Percentiles rank a stretch among this genome's conserved stretches.
phyloP scores from a whole-genome alignment of 1,140 invertebrate genomes.

The Drosophila nigromelanica region DNA sequence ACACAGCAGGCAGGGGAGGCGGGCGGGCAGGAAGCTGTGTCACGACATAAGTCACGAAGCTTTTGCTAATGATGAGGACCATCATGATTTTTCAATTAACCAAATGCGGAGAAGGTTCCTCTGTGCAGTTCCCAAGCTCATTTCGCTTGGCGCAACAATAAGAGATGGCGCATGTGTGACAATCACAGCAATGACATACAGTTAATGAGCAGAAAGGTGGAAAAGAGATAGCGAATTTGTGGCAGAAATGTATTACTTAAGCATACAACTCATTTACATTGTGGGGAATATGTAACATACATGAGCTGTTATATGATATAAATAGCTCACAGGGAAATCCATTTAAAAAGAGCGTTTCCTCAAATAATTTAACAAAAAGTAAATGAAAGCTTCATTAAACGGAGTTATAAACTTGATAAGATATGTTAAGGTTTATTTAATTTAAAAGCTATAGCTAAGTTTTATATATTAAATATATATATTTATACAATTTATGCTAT shows the following conservation, averaged over 20 bases:
- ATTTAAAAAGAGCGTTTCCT: no score
- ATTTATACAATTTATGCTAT: no score
- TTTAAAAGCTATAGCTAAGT: no score
- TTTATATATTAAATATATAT: no score
- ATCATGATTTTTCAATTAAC: slow-evolving; percentile 80
- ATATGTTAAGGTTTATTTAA: no score
- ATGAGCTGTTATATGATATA: no score
- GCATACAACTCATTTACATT: not conserved
- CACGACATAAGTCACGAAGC: slow-evolving; percentile 74
- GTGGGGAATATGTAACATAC: not conserved
- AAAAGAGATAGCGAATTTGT: not conserved
- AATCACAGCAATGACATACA: slow-evolving; percentile 26
- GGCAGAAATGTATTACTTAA: not conserved
- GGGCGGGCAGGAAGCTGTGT: slow-evolving; percentile 8
- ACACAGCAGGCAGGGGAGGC: not conserved
- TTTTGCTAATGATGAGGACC: slow-evolving; percentile 77
- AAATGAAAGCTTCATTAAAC: no score
- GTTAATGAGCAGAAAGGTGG: not conserved
- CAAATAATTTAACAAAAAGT: no score
- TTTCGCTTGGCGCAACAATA: slow-evolving; percentile 16
- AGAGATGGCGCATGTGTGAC: slow-evolving; percentile 24
- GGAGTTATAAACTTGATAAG: no score
- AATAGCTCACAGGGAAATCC: no score
- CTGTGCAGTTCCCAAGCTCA: slow-evolving; percentile 18
- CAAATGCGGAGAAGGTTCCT: slow-evolving; percentile 58